Evolutionary conservation across 2,113 vertebrate species (phyloP), one percentile per base, ranked within the genome.

Genomic region (Psettodes erumei): DNA sequence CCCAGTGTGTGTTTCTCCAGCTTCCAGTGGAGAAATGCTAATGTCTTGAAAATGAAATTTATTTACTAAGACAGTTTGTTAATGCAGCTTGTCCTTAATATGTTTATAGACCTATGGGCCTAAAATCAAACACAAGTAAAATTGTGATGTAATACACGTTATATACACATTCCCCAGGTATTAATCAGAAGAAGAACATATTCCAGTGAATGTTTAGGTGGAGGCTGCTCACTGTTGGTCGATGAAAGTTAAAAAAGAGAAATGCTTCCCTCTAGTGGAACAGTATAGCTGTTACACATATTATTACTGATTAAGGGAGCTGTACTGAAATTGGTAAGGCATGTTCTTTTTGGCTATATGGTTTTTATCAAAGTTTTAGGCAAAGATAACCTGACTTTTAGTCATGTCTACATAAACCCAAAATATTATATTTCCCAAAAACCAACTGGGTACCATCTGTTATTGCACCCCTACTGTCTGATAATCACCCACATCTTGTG

Each of bases 231-330:
- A 7, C 1, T n/a, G n/a, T n/a, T n/a, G 2, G 21, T 7, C 7
- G 21, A 25, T 13, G 3, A 38, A 18, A 8, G 8, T 30, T 19
- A 45, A 47, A 23, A 27, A 13, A n/a, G 58, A 40, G 2, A 7
- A 11, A 30, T 77, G 30, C 56, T 50, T 18, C 65, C 77, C 72
- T 70, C 89, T 88, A 70, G 82, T 79, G 89, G 72, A 18, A 1
- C 19, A 6, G 1, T 30, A 0, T 1, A 0, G 27, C 1, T 65
- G 1, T 0, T 81, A 62, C 84, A 84, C 30, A 6, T 38, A 60
- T 33, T 23, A n/a, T 51, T 19, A 37, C 21, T 50, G 6, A 16
- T 6, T 27, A n/a, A n/a, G 8, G 3, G 3, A 30, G n/a, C 16
- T 45, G 37, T 1, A 0, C 23, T 21, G 1, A 28, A n/a, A n/a